Conservation (phyloP, 2,113 vertebrate species). For the Ailurus styani region DNA sequence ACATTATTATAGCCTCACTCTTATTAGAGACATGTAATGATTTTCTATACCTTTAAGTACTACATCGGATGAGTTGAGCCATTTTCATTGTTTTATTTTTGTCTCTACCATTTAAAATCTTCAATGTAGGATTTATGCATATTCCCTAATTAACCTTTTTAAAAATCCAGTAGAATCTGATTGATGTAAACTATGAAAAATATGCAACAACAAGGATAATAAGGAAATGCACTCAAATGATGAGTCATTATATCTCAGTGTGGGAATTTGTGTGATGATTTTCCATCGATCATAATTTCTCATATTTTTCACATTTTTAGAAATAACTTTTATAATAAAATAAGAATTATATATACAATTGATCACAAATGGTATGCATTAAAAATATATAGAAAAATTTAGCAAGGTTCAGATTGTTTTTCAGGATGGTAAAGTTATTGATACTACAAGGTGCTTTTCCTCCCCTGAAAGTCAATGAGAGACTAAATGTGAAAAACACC, state of each 20-base stretch:
- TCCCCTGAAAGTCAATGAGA: background rate
- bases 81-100: background rate
- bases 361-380: background rate
- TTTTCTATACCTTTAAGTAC: slow-evolving; percentile 16
- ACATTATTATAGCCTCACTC: background rate
- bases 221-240: background rate
- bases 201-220: background rate
- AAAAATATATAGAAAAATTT: background rate
- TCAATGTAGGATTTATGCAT: background rate
- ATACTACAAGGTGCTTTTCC: background rate
- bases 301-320: background rate
- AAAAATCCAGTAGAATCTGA: background rate
- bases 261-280: background rate
- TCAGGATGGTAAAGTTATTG: background rate
- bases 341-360: background rate
- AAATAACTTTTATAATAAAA: slow-evolving; percentile 8
- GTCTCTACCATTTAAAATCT: slow-evolving; percentile 2
- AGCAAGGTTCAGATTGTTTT: background rate
- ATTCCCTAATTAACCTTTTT: background rate
- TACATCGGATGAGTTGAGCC: background rate
- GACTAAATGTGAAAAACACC: background rate
- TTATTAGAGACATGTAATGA: background rate
- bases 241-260: background rate
- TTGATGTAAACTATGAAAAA: background rate
- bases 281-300: background rate